A percentile compares a stretch with the other conserved stretches of the same genome.
Evolutionary conservation across 2,797 vertebrate species (phyloP).

Genomic region (Sparidentex hasta): DNA sequence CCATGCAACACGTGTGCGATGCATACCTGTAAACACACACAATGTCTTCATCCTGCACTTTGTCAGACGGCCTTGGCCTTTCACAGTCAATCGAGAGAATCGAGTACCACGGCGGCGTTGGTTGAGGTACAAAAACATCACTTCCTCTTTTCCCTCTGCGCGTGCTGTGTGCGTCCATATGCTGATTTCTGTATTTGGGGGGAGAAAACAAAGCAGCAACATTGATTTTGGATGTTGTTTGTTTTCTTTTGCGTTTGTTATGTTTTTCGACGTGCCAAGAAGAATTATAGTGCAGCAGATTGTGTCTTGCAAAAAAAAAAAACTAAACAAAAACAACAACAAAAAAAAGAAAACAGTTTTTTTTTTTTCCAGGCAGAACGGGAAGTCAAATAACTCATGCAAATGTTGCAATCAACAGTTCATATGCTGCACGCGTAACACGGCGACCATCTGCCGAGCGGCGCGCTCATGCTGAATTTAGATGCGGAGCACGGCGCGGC

Average conservation of each 20-base stretch:
- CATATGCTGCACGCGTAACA: constrained; percentile 69
- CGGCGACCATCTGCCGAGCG: constrained; percentile 68
- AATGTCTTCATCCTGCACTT: constrained; percentile 11
- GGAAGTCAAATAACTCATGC: constrained; percentile 78
- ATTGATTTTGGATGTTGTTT: constrained; percentile 27
- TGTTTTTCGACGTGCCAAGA: constrained; percentile 38
- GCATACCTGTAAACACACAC: constrained; percentile 5
- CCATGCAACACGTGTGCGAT: neutral
- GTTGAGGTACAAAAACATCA: neutral
- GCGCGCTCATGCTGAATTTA: constrained; percentile 41
- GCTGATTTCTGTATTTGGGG: constrained; percentile 14
- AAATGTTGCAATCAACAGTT: constrained; percentile 79
- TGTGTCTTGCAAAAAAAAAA: constrained; percentile 41
- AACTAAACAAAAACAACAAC: too few species aligned
- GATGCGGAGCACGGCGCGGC: constrained; percentile 28
- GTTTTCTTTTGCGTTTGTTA: constrained; percentile 32
- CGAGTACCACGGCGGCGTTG: neutral
- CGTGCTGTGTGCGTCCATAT: neutral
- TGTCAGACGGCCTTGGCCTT: constrained; percentile 36
- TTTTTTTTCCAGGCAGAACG: constrained; percentile 39
- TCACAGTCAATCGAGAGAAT: constrained; percentile 22
- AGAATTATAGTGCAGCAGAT: constrained; percentile 62
- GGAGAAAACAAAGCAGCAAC: constrained; percentile 2
- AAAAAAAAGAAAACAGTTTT: constrained; percentile 30
- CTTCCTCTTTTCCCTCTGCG: neutral